Conservation (phyloP, 1,140 invertebrate species). For the Drosophila serrata region DNA sequence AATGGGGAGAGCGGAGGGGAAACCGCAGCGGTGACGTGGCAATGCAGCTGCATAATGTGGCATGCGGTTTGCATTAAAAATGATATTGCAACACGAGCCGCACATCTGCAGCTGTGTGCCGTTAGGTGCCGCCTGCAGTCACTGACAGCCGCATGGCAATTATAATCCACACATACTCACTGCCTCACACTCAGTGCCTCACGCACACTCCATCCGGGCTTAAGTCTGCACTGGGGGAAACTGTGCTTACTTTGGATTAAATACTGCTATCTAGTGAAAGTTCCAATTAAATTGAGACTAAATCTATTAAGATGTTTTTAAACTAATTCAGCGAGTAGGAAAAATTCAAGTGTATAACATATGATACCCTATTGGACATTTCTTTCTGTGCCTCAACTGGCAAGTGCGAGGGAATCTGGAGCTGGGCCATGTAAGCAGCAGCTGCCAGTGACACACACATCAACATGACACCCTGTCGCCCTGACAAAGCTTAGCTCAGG, state of each 20-base stretch:
- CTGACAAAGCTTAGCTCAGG: constrained; percentile 74
- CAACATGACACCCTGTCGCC: constrained; percentile 79
- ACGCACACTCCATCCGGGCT: constrained; percentile 5
- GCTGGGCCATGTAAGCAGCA: constrained; percentile 52
- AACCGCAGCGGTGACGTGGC: constrained; percentile 75
- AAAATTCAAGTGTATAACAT: not conserved
- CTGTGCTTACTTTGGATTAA: accelerated
- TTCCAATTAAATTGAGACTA: not conserved
- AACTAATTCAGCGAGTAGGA: too few species aligned
- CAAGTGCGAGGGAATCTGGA: constrained; percentile 23
- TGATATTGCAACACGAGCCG: constrained; percentile 77
- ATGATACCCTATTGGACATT: not conserved
- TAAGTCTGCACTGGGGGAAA: constrained; percentile 1
- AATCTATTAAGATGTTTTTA: too few species aligned
- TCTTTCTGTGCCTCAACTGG: constrained; percentile 37
- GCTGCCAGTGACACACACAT: constrained; percentile 79
- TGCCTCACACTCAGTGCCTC: constrained; percentile 10
- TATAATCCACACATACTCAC: constrained; percentile 73
- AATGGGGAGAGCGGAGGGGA: not conserved
- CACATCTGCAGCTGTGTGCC: constrained; percentile 54
- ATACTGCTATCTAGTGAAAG: not conserved
- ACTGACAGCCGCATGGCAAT: constrained; percentile 79
- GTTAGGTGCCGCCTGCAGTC: constrained; percentile 62
- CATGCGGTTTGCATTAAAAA: constrained; percentile 82
- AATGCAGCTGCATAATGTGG: constrained; percentile 81